Conservation (phyloP, 2,113 vertebrate species). For the Nothoprocta perdicaria region DNA sequence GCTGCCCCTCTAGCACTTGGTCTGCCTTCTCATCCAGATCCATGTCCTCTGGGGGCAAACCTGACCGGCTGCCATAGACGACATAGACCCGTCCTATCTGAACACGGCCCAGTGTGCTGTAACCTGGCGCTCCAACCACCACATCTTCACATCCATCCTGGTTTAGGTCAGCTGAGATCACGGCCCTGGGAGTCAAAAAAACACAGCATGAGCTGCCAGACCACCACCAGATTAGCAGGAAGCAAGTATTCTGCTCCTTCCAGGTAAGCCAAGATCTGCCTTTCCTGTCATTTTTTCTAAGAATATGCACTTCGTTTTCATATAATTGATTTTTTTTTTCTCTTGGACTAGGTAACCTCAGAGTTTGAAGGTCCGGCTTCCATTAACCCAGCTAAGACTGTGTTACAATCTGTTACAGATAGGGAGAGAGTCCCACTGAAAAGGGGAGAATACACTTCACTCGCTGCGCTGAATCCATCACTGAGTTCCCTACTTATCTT, state of each 20-base stretch:
- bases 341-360: neutral
- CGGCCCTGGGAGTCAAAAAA: constrained; percentile 61
- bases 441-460: neutral
- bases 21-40: constrained; percentile 77
- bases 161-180: constrained; percentile 79
- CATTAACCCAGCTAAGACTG: neutral
- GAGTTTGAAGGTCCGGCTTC: neutral
- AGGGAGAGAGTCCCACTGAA: neutral
- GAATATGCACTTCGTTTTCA: neutral
- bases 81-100: constrained; percentile 80
- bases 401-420: neutral
- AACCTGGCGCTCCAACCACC: constrained; percentile 78
- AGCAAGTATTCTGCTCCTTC: neutral
- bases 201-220: neutral
- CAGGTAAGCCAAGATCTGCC: neutral
- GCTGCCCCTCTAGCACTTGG: constrained; percentile 70
- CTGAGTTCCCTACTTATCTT: neutral
- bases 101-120: constrained; percentile 68
- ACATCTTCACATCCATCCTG: constrained; percentile 77
- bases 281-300: neutral
- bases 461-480: neutral
- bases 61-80: constrained; percentile 71
- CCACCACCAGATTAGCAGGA: neutral
- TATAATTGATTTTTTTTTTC: neutral
- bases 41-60: constrained; percentile 73